These are phyloP conservation scores for Ridgeia piscesae DNA, from an alignment of 1,140 invertebrate genomes.

Conservation along the genomic window DNA sequence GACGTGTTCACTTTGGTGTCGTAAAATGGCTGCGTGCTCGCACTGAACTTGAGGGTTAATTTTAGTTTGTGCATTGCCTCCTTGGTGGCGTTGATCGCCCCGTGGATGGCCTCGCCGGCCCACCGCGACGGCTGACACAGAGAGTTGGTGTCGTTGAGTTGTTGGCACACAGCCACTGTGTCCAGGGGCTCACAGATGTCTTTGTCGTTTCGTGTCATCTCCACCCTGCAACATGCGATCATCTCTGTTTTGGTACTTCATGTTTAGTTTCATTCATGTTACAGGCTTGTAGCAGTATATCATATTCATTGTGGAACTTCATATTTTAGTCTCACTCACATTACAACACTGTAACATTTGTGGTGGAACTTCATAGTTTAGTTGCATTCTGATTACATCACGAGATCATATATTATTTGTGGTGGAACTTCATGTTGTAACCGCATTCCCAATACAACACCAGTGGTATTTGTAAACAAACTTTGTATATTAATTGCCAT, in stretches of 20 bases:
- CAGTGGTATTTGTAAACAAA: not conserved
- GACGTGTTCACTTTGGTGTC: slow-evolving; percentile 14
- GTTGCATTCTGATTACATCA: no score
- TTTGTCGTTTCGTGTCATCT: slow-evolving; percentile 21
- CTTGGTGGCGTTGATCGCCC: slow-evolving; percentile 30
- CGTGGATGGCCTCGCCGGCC: slow-evolving; percentile 32
- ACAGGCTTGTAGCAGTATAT: no score
- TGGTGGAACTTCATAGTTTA: no score
- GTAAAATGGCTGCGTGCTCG: slow-evolving; percentile 22
- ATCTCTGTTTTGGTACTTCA: not conserved
- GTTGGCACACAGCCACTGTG: slow-evolving; percentile 21
- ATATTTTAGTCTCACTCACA: no score
- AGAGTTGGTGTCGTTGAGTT: slow-evolving; percentile 25
- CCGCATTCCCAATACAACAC: not conserved
- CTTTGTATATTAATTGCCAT: not conserved
- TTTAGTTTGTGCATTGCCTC: slow-evolving; percentile 22
- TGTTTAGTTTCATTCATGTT: no score
- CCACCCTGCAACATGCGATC: not conserved
- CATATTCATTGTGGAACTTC: no score
- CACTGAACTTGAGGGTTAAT: slow-evolving; percentile 22
- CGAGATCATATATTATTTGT: not conserved
- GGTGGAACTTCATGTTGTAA: not conserved
- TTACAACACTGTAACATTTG: no score
- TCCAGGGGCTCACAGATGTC: slow-evolving; percentile 32
- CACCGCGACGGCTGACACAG: slow-evolving; percentile 28